These are phyloP conservation scores for Smutsia gigantea DNA, from an alignment of 2,797 vertebrate species.

Conservation along the genomic window DNA sequence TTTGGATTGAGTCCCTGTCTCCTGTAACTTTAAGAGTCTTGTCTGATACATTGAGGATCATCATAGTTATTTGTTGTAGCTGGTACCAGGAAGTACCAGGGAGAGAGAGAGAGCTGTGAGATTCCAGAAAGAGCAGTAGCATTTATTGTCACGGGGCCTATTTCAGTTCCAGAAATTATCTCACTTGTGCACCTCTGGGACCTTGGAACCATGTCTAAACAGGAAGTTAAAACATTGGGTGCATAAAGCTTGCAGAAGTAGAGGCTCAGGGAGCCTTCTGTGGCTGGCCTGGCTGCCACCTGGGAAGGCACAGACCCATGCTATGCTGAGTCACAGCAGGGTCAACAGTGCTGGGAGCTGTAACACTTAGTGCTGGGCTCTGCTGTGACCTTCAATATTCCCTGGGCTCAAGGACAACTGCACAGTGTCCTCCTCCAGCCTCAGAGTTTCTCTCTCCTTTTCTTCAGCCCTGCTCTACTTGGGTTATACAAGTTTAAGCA, in stretches of 20 bases:
- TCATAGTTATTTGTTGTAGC: neutral
- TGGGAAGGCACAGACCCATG: neutral
- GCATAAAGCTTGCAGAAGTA: too few species aligned
- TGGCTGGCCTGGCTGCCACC: accelerated
- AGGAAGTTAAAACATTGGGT: neutral
- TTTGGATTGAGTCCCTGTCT: neutral
- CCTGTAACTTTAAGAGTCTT: neutral
- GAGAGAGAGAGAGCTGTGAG: neutral
- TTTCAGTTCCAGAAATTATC: neutral
- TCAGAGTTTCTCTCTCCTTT: neutral
- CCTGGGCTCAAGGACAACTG: neutral
- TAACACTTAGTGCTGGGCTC: too few species aligned
- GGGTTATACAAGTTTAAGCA: neutral
- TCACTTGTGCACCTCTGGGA: neutral
- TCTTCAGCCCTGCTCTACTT: neutral
- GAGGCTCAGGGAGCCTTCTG: neutral
- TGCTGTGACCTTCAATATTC: accelerated
- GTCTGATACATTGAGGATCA: neutral
- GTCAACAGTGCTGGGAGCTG: neutral
- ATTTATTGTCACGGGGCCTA: neutral
- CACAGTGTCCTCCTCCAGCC: neutral
- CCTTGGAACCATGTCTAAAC: neutral
- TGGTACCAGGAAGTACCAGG: too few species aligned
- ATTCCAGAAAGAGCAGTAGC: neutral
- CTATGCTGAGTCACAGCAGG: neutral